These are phyloP conservation scores for Stictonetta naevosa DNA, from an alignment of 2,113 vertebrate genomes.

Conservation along the genomic window DNA sequence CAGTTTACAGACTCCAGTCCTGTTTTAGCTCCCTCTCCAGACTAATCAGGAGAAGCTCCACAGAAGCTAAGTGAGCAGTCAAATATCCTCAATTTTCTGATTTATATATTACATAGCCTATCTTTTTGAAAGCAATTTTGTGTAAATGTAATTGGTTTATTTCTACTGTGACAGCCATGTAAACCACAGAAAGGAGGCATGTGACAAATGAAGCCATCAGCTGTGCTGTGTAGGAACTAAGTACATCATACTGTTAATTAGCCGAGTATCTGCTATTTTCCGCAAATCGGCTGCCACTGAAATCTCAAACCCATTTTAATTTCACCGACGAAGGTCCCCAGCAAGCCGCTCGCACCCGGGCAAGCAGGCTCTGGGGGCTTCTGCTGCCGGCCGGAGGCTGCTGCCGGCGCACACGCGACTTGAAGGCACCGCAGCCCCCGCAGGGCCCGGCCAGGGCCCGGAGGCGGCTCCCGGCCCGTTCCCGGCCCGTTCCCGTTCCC, in stretches of 20 bases:
- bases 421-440: too few species aligned
- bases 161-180: not conserved
- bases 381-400: too few species aligned
- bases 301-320: not conserved
- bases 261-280: not conserved
- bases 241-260: too few species aligned
- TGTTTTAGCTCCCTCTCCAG: not conserved
- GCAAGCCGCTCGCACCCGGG: too few species aligned
- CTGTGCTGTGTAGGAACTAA: not conserved
- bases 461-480: too few species aligned
- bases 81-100: not conserved
- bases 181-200: not conserved
- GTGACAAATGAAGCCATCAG: not conserved
- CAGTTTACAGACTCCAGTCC: accelerated
- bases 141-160: not conserved
- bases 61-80: not conserved
- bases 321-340: not conserved
- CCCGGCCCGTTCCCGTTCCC: too few species aligned
- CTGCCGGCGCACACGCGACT: too few species aligned
- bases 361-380: too few species aligned
- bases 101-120: accelerated
- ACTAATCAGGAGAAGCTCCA: too few species aligned
- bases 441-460: too few species aligned
- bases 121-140: not conserved
- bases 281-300: not conserved